phyloP scores from a whole-genome alignment of 2,888 invertebrate genomes.

The Drosophila planitibia region DNA sequence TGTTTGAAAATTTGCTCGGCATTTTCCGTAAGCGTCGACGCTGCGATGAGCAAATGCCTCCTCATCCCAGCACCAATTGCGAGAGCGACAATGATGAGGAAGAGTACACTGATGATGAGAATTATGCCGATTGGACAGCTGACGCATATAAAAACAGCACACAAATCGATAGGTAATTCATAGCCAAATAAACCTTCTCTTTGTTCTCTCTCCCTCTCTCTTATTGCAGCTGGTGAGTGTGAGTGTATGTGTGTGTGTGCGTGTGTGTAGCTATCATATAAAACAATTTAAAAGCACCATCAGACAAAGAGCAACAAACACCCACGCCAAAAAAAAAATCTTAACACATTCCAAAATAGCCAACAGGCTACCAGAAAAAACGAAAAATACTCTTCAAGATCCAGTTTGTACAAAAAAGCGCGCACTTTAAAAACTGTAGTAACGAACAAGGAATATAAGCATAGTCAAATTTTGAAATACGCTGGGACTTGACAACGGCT shows the following conservation, averaged over 20 bases:
- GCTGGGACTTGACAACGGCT: constrained; percentile 7
- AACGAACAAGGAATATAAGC: neutral
- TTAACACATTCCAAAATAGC: constrained; percentile 69
- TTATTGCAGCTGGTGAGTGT: constrained; percentile 68
- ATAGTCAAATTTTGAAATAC: constrained; percentile 8
- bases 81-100: constrained; percentile 31
- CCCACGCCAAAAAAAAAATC: constrained; percentile 58
- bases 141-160: constrained; percentile 38
- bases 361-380: constrained; percentile 24
- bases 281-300: constrained; percentile 47
- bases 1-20: constrained; percentile 81
- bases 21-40: constrained; percentile 83
- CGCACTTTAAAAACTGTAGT: constrained; percentile 39
- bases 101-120: constrained; percentile 33
- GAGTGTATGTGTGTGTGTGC: constrained; percentile 43
- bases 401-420: constrained; percentile 36
- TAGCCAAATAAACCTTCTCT: constrained; percentile 57
- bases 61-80: constrained; percentile 16
- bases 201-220: constrained; percentile 63
- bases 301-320: constrained; percentile 39
- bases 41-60: constrained; percentile 57
- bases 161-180: constrained; percentile 76
- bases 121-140: constrained; percentile 40
- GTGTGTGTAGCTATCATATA: constrained; percentile 40
- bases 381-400: constrained; percentile 8